phyloP scores from a whole-genome alignment of 1,140 invertebrate genomes.

The Chlorops oryzae region DNA sequence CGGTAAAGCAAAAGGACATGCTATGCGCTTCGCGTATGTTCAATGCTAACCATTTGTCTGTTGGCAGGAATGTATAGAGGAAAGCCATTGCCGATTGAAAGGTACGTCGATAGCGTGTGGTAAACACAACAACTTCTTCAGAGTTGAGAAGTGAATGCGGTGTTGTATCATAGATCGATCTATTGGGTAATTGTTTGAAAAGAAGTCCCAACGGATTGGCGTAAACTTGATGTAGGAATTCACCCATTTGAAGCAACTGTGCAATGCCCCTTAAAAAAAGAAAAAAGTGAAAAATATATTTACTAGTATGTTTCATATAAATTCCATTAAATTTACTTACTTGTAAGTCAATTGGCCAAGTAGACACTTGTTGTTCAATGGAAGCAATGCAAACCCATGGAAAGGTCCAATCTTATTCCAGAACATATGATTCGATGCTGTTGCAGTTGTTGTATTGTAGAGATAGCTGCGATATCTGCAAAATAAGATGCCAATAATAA shows the following conservation, averaged over 20 bases:
- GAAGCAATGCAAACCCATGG: slow-evolving; percentile 72
- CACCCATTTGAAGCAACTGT: slow-evolving; percentile 73
- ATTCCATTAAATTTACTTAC: too few relatives aligned
- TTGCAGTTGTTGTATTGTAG: slow-evolving; percentile 51
- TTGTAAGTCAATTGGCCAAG: slow-evolving; percentile 67
- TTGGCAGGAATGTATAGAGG: slow-evolving; percentile 66
- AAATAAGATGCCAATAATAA: not conserved
- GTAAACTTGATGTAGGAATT: slow-evolving; percentile 65
- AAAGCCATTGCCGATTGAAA: slow-evolving; percentile 82
- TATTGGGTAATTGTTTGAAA: slow-evolving; percentile 21
- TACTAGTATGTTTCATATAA: too few relatives aligned
- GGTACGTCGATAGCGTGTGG: slow-evolving; percentile 78
- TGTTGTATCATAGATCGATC: slow-evolving; percentile 20
- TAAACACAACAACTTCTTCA: slow-evolving; percentile 67
- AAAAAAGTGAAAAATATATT: too few relatives aligned
- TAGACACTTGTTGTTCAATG: slow-evolving; percentile 55
- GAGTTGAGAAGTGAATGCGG: slow-evolving; percentile 39
- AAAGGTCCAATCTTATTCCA: slow-evolving; percentile 75
- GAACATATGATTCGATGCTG: slow-evolving; percentile 54
- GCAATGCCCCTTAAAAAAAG: slow-evolving; percentile 50
- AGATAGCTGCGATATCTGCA: slow-evolving; percentile 56
- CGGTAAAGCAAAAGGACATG: slow-evolving; percentile 76
- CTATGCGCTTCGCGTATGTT: slow-evolving; percentile 65
- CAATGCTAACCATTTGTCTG: slow-evolving; percentile 44
- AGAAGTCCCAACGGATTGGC: slow-evolving; percentile 53